A percentile compares a stretch with the other conserved stretches of the same genome.
These are phyloP conservation scores for Gouania willdenowi DNA, from an alignment of 2,797 vertebrate species.

Conservation along the genomic window DNA sequence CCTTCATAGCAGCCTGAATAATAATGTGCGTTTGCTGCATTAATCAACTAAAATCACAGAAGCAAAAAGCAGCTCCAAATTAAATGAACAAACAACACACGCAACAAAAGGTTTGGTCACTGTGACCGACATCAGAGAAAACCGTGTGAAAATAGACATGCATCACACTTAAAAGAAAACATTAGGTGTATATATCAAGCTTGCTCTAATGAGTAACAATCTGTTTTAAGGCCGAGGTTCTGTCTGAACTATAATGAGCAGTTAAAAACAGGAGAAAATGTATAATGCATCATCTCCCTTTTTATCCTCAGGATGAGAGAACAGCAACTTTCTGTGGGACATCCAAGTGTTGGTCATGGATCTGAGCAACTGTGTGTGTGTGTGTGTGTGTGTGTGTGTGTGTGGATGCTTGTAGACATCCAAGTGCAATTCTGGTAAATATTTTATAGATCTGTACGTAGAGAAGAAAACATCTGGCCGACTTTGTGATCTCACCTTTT, in stretches of 20 bases:
- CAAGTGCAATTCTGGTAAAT: conserved; percentile 1
- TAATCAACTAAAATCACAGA: conserved; percentile 21
- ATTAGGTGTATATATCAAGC: conserved; percentile 19
- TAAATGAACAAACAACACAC: conserved; percentile 1
- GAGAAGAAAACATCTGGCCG: conserved; percentile 4
- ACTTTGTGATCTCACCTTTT: conserved; percentile 1
- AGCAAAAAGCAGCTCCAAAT: not conserved
- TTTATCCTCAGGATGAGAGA: conserved; percentile 58
- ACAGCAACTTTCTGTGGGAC: conserved; percentile 62
- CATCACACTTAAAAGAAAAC: conserved; percentile 15
- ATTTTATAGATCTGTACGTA: conserved; percentile 9
- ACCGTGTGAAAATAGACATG: not conserved
- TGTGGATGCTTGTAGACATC: not conserved
- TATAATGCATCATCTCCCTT: conserved; percentile 55
- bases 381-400: not conserved
- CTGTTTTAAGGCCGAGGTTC: conserved; percentile 44
- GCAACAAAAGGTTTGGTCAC: conserved; percentile 1
- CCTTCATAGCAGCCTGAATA: conserved; percentile 14
- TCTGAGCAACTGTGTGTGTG: conserved; percentile 29
- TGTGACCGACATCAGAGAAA: not conserved
- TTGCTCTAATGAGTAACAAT: conserved; percentile 37
- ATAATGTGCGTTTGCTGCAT: conserved; percentile 10
- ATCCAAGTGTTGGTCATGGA: conserved; percentile 58
- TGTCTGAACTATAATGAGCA: conserved; percentile 55
- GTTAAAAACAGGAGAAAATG: conserved; percentile 44